Conservation (phyloP, 2,113 vertebrate species). For the Zosterops pallidus region DNA sequence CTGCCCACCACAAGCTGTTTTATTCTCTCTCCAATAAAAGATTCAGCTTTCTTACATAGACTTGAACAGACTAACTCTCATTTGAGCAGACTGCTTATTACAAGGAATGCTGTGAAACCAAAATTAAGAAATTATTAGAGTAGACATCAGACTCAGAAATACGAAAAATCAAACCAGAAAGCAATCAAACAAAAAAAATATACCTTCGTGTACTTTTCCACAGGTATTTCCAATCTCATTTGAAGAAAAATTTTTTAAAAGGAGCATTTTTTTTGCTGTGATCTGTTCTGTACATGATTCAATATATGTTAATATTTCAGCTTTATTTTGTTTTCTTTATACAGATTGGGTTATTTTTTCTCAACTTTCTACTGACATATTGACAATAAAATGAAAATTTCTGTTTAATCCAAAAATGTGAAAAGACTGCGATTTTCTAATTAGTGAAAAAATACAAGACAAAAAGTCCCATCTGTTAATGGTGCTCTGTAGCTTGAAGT, state of each 20-base stretch:
- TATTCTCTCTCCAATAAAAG: not conserved
- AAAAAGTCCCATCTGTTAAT: conserved; percentile 63
- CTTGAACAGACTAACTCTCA: not conserved
- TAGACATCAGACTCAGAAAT: not conserved
- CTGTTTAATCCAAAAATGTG: not conserved
- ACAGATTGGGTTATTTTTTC: not conserved
- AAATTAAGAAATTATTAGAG: not conserved
- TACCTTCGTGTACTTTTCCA: not conserved
- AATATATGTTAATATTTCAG: not conserved
- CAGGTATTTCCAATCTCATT: not conserved
- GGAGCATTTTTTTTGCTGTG: not conserved
- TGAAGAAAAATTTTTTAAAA: not conserved
- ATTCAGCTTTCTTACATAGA: not conserved
- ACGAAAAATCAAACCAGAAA: not conserved
- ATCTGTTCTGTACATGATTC: not conserved
- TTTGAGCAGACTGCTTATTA: not conserved
- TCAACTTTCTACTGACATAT: conserved; percentile 16
- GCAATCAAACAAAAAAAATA: not conserved
- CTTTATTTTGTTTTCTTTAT: not conserved
- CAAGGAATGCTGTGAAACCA: not conserved
- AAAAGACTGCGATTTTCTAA: conserved; percentile 58
- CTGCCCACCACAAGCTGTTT: not conserved
- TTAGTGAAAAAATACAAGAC: conserved; percentile 53
- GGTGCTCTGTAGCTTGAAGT: conserved; percentile 41
- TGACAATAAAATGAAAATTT: conserved; percentile 49